phyloP scores from a whole-genome alignment of 2,113 vertebrate species.

The Sorex fumeus region DNA sequence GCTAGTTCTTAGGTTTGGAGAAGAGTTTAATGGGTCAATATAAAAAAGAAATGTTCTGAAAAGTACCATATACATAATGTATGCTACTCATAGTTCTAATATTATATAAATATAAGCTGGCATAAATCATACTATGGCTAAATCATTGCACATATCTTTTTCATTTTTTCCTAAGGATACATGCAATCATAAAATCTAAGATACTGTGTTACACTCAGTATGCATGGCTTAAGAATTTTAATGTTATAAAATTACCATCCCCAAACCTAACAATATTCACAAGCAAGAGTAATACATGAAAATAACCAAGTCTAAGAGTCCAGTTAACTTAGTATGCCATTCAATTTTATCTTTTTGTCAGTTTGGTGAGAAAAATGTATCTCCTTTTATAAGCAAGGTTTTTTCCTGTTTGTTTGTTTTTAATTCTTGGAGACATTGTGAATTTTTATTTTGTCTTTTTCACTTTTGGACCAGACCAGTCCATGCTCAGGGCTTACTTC shows the following conservation, averaged over 20 bases:
- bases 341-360: neutral
- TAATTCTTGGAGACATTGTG: neutral
- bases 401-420: neutral
- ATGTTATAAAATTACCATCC: neutral
- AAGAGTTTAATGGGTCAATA: slow-evolving; percentile 44
- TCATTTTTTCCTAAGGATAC: neutral
- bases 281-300: neutral
- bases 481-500: no score
- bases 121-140: neutral
- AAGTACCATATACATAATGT: neutral
- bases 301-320: neutral
- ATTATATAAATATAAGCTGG: neutral
- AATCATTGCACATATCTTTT: neutral
- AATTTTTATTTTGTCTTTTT: neutral
- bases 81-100: neutral
- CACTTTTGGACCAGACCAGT: neutral
- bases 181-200: neutral
- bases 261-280: neutral
- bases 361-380: neutral
- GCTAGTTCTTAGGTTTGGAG: neutral
- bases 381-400: neutral
- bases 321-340: neutral
- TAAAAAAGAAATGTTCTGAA: neutral
- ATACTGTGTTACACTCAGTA: slow-evolving; percentile 17
- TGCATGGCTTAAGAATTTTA: slow-evolving; percentile 39